Base-by-base conservation (phyloP, 23 tunicate genomes). In the Halocynthia aurantium region DNA sequence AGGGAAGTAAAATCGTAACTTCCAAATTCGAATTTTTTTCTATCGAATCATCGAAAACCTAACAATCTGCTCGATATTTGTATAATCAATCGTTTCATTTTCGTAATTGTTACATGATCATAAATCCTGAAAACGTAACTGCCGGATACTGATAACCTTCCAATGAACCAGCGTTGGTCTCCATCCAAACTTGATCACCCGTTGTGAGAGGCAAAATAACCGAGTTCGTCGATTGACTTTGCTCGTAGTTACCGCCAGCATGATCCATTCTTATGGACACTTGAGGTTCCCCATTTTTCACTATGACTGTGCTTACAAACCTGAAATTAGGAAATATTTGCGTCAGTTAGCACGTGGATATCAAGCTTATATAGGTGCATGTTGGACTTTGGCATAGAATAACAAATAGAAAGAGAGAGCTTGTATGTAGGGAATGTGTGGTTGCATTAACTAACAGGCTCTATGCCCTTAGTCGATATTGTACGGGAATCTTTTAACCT, bases 151-250 rank as follows among this genome's bases (percentile, higher is more conserved):
- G 78, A n/a, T 51, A 74, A 56, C 78, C 78, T 13, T 13, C 31
- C 11, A 74, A 64, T 0, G 78, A 74, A 5, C 78, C 78, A 12
- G 78, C 17, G 31, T 50, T 13, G 5, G 63, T 74, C 31, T 74
- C 60, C 13, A 74, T 15, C 78, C 78, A 74, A 8, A 74, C 78
- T 74, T 74, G 22, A 18, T 74, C 78, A 0, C 78, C 78, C 8
- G 64, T 12, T 5, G 55, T 0, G 10, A 74, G 62, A 20, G 62
- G 6, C 22, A 74, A 54, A 8, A 74, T 54, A 10, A 74, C 78
- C 8, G 78, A 51, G 6, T 74, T 74, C 57, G 78, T 51, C 2
- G 78, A 74, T 5, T 74, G 78, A 74, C 62, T 74, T 54, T 74
- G 21, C 10, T 10, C 78, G 57, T 67, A 67, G 72, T 7, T 13